Evolutionary conservation across 2,113 vertebrate species (phyloP).

Genomic region (Amblyornis subalaris): DNA sequence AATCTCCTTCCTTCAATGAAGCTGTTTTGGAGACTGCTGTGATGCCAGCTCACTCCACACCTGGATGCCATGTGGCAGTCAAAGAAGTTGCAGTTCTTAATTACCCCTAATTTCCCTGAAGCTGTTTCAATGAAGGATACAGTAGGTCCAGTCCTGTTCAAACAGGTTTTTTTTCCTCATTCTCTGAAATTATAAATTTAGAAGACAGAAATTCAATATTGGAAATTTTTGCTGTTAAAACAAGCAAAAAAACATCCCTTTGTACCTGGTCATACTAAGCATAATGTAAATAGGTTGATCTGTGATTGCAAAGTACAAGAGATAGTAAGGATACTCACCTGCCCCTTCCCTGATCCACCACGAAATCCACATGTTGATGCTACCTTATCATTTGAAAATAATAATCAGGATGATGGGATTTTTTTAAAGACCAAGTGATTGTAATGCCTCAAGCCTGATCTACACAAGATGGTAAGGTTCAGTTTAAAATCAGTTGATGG

Average conservation of each 20-base stretch:
- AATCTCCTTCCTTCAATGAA: background rate
- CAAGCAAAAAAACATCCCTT: background rate
- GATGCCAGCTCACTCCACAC: background rate
- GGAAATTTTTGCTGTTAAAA: background rate
- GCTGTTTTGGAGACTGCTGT: background rate
- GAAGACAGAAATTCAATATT: background rate
- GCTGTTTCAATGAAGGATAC: background rate
- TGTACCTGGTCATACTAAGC: background rate
- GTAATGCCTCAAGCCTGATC: background rate
- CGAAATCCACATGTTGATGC: background rate
- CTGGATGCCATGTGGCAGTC: background rate
- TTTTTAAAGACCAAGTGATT: background rate
- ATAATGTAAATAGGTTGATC: background rate
- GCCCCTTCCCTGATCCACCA: background rate
- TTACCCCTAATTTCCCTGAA: background rate
- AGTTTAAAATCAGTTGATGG: background rate
- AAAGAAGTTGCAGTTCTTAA: background rate
- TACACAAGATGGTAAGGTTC: background rate
- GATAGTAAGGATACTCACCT: background rate
- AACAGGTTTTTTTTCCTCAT: background rate
- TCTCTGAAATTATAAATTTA: background rate
- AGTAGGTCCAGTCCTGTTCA: background rate
- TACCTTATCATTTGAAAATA: background rate
- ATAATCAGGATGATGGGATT: background rate
- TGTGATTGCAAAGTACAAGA: background rate